Evolutionary conservation across 2,113 vertebrate species (phyloP), one percentile per base, ranked within the genome.

Genomic region (Stigmatopora argus): DNA sequence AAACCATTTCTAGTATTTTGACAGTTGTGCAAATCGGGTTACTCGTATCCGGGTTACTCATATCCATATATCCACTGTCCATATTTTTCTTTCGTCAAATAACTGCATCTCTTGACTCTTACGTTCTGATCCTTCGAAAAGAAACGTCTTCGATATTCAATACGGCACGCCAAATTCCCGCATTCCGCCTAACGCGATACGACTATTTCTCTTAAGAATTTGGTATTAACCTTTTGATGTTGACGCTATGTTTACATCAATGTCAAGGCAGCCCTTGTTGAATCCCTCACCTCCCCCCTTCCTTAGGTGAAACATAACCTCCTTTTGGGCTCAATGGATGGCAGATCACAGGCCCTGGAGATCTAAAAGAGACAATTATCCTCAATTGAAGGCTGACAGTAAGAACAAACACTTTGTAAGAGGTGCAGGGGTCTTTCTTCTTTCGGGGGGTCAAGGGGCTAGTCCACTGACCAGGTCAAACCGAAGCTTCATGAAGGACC

Each of bases 281-380:
- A 79, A 80, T 70, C 65, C 23, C 62, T 65, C 44, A 7, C 63
- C 10, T 62, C 38, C 56, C 26, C 5, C 19, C 57, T 70, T 77
- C 73, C 69, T 73, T 47, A 81, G 72, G 73, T 83, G 83, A 86
- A 89, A 89, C 66, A 77, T 80, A 83, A 83, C 81, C 85, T 84
- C 75, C 70, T 84, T 63, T 72, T 62, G 78, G 80, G 66, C 72
- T 88, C 81, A 87, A 78, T 85, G 89, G 89, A 89, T 88, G 88
- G 87, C 70, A 89, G 90, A 92, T 90, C 89, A 92, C 87, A 92
- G 80, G 74, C 78, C 65, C 74, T 69, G 69, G 10, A 86, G 79
- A 88, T 89, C 85, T 90, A 71, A 90, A 89, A 90, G 89, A 89
- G 79, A 84, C 89, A 87, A 92, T 92, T 92, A 92, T 90, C 88